Base-by-base conservation (phyloP, 2,888 invertebrate species). In the Lepas anatifera region DNA sequence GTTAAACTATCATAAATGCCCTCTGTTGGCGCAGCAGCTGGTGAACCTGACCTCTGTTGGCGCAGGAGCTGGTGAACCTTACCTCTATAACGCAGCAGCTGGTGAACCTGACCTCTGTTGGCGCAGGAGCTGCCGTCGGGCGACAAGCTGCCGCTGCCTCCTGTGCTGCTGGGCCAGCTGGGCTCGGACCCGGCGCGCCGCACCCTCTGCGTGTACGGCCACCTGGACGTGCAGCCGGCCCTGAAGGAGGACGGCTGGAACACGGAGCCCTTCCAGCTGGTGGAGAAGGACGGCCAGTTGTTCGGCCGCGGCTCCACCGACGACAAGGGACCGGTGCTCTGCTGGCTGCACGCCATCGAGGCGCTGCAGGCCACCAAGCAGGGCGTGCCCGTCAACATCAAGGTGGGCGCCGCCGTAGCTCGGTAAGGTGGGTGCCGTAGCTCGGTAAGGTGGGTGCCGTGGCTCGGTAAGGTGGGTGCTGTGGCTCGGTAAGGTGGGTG, bases 191-290 rank as follows among this genome's bases (percentile, higher is more conserved):
- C 87, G 0, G 85, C 85, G 52, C 98, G 97, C 82, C 95, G 93
- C 78, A 99, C 58, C 18, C 87, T 99, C 63, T 87, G 92, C 71
- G 84, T 99, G 71, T 99, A 99, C 80, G 98, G 98, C 0, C 99
- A 99, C 82, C 85, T 99, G 77, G 99, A 99, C 83, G 99, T 99
- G 0, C 98, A 98, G 79, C 98, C 98, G 16, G 99, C 98, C 1
- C 80, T 87, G 41, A 72, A 82, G 81, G 89, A 89, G 73, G 97
- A 97, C 83, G 98, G 97, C 0, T 98, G 98, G 98, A 85, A 90
- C 74, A 89, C 94, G 0, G 94, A 98, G 72, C 98, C 99, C 0
- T 99, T 98, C 82, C 87, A 86, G 35, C 82, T 99, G 70, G 88
- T 88, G 32, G 94, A 96, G 79, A 87, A 87, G 72, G 85, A 96